Conservation (phyloP, 2,888 invertebrate genomes). For the Calliopum simillimum region DNA sequence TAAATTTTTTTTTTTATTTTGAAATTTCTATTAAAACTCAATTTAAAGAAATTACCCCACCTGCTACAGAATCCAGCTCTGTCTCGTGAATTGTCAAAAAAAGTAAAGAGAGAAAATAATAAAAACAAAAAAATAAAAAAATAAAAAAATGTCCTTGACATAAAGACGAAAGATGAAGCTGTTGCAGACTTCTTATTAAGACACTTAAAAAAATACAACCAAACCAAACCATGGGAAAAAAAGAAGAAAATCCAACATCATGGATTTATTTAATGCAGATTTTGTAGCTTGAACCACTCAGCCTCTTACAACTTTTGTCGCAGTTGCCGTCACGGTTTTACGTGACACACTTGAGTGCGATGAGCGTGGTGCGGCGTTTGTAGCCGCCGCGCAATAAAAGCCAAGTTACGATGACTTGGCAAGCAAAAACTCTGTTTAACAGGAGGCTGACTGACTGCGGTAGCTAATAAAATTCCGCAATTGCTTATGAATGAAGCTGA, state of each 20-base stretch:
- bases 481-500: constrained; percentile 9
- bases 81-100: no score
- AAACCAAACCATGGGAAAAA: background rate
- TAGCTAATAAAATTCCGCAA: constrained; percentile 21
- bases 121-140: background rate
- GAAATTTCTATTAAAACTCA: no score
- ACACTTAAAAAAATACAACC: background rate
- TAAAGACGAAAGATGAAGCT: constrained; percentile 17
- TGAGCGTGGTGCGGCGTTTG: background rate
- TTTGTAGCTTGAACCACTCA: background rate
- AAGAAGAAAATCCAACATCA: background rate
- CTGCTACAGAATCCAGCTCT: no score
- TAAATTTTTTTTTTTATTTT: no score
- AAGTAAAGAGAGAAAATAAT: no score
- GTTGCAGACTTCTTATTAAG: constrained; percentile 13
- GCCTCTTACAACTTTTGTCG: background rate
- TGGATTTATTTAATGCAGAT: constrained; percentile 6
- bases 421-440: background rate
- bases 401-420: constrained; percentile 6
- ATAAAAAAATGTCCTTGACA: constrained; percentile 21
- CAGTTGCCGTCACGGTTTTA: background rate
- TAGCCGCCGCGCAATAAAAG: constrained; percentile 2
- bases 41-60: no score
- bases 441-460: constrained; percentile 12
- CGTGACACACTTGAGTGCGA: no score